Evolutionary conservation across 1,140 invertebrate species (phyloP), one percentile per base, ranked within the genome.

Genomic region (Pogonomyrmex californicus): DNA sequence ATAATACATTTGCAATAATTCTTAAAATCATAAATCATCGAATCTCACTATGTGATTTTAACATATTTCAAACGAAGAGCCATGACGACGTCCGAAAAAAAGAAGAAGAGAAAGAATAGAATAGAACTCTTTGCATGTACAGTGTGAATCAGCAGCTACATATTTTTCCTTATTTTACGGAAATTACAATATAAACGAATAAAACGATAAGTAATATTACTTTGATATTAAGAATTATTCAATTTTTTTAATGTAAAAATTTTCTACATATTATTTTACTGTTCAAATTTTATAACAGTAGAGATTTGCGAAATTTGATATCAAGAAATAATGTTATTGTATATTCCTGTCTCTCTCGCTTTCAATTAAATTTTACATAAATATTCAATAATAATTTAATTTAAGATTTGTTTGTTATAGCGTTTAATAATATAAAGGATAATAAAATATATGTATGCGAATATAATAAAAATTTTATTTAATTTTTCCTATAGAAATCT

Each of bases 11-110:
- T 23, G 30, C 44, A 63, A 49, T 30, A 23, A 49, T 63, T 77
- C 6, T 47, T 36, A 17, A 78, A 81, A 70, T 81, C 63, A 36
- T 4, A 7, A 41, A 73, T 56, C n/a, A 17, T 2, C 47, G 36
- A 79, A 41, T 79, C 62, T 82, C 4, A 44, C 36, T 44, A 17
- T 70, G 60, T 30, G 51, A 82, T 73, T 73, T 82, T 60, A 47
- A 47, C 41, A 4, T 30, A 47, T 58, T 4, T 58, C 17, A 51
- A 73, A 58, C 17, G 49, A 44, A 33, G 17, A 33, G 17, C 14
- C 23, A 36, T 58, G 9, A 33, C 49, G 30, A 0, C 36, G 38
- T 60, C 17, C 41, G 38, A 58, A 30, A 73, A 47, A 71, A 44
- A 17, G 14, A 79, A 71, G 71, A 58, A 10, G 30, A 82, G 44